Evolutionary conservation across 1,140 invertebrate genomes (phyloP), one percentile per base, ranked within the genome.

Genomic region (Heterodera schachtii): DNA sequence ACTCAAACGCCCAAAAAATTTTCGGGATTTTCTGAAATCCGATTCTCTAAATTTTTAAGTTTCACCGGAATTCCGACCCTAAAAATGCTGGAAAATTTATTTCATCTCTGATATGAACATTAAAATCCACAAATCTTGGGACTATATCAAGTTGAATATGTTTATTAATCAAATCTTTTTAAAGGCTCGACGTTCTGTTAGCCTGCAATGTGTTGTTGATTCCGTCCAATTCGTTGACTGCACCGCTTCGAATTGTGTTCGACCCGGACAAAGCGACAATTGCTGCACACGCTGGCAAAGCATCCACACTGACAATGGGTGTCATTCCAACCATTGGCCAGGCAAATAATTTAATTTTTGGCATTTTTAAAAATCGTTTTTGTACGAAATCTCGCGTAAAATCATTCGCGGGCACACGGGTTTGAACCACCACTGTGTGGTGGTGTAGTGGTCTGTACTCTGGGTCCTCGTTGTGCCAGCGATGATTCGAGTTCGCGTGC

Each of bases 171-270:
- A 3, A 69, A 44, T 78, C 57, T 21, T 21, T 21, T 46, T 16
- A 85, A 86, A 84, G 85, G 64, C 87, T 83, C 66, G 82, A 83
- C 70, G 69, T 84, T 31, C 31, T 84, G 7, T 16, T 83, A 4
- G 83, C 82, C 21, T 83, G 82, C 57, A 76, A 84, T 84, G 46
- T 83, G 21, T 46, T 82, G 43, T 13, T 80, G 9, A 66, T 75
- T 13, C 79, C 79, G n/a, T 44, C 60, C 43, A 31, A 43, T 44
- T 44, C 16, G 11, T 16, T 64, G 44, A 16, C 60, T 13, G 60
- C 77, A 2, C 70, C 47, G 6, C 66, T 78, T 41, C 79, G n/a
- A 41, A 76, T 76, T 44, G 41, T 44, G 41, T 76, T 64, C 2
- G 71, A 80, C 71, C 79, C 71, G 7, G 76, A 80, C 46, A 21